Evolutionary conservation across 2,888 invertebrate species (phyloP).

Genomic region (Watsonalla binaria): DNA sequence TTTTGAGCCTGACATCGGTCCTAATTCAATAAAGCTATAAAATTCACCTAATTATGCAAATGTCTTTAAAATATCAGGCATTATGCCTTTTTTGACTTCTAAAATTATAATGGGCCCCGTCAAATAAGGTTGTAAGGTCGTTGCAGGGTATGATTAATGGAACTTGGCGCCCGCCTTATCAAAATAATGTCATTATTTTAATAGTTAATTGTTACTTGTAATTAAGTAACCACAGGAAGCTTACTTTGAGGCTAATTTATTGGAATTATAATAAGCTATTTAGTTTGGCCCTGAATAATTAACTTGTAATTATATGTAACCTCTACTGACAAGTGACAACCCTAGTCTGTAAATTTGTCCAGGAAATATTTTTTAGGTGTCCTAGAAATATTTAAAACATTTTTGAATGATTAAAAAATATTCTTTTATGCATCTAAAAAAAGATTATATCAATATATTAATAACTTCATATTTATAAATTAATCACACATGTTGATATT

Average conservation of each 20-base stretch:
- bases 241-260: slow-evolving; percentile 27
- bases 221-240: slow-evolving; percentile 45
- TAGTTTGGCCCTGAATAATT: slow-evolving; percentile 1
- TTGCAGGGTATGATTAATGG: slow-evolving; percentile 62
- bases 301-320: background rate
- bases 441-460: no score
- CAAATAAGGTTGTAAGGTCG: slow-evolving; percentile 49
- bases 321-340: no score
- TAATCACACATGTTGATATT: no score
- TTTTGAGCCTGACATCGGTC: slow-evolving; percentile 76
- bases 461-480: no score
- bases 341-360: no score
- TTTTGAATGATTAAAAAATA: no score
- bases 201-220: slow-evolving; percentile 51
- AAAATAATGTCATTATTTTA: slow-evolving; percentile 56
- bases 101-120: slow-evolving; percentile 63
- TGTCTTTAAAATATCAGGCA: slow-evolving; percentile 68
- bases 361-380: no score
- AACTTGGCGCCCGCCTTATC: slow-evolving; percentile 33
- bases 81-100: slow-evolving; percentile 61
- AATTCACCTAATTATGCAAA: slow-evolving; percentile 80
- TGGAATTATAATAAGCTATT: slow-evolving; percentile 12
- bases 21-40: slow-evolving; percentile 79
- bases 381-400: no score
- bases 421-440: no score